These are phyloP conservation scores for Bellardia bayeri DNA, from an alignment of 2,888 invertebrate species.

Conservation along the genomic window DNA sequence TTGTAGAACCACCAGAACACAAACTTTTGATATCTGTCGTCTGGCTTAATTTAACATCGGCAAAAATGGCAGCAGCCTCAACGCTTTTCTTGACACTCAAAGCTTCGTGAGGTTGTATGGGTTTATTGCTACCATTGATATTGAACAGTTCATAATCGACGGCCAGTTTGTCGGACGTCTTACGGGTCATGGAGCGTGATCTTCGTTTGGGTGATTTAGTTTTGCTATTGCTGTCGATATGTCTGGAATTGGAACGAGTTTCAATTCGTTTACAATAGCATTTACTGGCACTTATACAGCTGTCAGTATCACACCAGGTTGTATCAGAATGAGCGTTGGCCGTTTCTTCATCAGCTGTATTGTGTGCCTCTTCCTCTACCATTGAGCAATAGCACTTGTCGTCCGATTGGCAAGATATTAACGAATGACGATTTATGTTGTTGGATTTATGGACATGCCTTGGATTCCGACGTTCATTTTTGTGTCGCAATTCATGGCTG, in stretches of 20 bases:
- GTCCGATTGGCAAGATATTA: slow-evolving; percentile 84
- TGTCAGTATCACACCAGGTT: slow-evolving; percentile 91
- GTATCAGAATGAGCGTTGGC: slow-evolving; percentile 83
- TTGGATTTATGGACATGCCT: slow-evolving; percentile 41
- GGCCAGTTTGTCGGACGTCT: slow-evolving; percentile 87
- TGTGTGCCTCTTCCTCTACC: slow-evolving; percentile 83
- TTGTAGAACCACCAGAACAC: slow-evolving; percentile 74
- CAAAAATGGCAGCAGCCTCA: slow-evolving; percentile 94
- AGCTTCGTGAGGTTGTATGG: slow-evolving; percentile 88
- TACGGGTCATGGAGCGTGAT: slow-evolving; percentile 78
- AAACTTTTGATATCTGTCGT: slow-evolving; percentile 88
- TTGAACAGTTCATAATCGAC: slow-evolving; percentile 90
- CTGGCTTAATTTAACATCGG: slow-evolving; percentile 89
- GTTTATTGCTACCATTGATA: slow-evolving; percentile 85
- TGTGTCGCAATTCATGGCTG: slow-evolving; percentile 78
- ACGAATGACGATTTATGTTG: slow-evolving; percentile 79
- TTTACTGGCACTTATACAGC: slow-evolving; percentile 94
- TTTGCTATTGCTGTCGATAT: slow-evolving; percentile 52
- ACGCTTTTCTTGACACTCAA: slow-evolving; percentile 94
- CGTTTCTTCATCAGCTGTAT: slow-evolving; percentile 82
- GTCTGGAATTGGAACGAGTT: slow-evolving; percentile 67
- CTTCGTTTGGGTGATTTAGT: slow-evolving; percentile 78
- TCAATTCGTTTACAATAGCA: slow-evolving; percentile 89
- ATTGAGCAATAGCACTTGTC: slow-evolving; percentile 88
- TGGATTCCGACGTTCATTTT: slow-evolving; percentile 78